Evolutionary conservation across 2,797 vertebrate species (phyloP), one percentile per base, ranked within the genome.

Genomic region (Lutjanus argentimaculatus): DNA sequence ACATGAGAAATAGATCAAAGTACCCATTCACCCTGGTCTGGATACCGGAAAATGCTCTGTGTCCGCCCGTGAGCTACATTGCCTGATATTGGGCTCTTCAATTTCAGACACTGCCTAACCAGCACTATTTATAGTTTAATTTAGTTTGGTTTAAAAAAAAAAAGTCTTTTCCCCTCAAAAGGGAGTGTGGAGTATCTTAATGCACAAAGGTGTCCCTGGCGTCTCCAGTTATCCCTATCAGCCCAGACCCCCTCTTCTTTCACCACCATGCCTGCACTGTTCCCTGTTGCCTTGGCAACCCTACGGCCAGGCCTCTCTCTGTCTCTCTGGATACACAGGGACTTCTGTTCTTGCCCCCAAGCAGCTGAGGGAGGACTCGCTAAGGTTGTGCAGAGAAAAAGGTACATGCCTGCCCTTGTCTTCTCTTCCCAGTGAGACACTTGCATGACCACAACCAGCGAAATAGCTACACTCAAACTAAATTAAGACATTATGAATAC

Each of bases 241-340:
- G 82, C 79, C 69, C 79, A 89, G 84, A 87, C 82, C 81, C 78
- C 78, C 71, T 90, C 86, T 73, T 90, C 88, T 89, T 85, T 90
- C 85, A 86, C 85, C 79, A 87, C 92, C 89, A 90, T 88, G 89
- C 84, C 82, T 90, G 80, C 89, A 92, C 92, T 92, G 91, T 92
- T 93, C 93, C 79, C 90, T 91, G 94, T 95, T 94, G 90, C 93
- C 92, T 79, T 94, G 93, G 91, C 90, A 94, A 95, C 94, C 88
- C 86, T 87, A 72, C 7, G 81, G 91, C 88, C 85, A 79, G 85
- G 79, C 89, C 87, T 83, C 84, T 70, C 83, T 88, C 74, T 72
- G 72, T 52, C 75, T 77, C 72, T 75, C 62, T 68, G 63, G 68
- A 84, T 79, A 94, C 91, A 94, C 88, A 90, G 85, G 74, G 82